Conservation (phyloP, 1,140 invertebrate genomes). For the Ceratina australensis region DNA sequence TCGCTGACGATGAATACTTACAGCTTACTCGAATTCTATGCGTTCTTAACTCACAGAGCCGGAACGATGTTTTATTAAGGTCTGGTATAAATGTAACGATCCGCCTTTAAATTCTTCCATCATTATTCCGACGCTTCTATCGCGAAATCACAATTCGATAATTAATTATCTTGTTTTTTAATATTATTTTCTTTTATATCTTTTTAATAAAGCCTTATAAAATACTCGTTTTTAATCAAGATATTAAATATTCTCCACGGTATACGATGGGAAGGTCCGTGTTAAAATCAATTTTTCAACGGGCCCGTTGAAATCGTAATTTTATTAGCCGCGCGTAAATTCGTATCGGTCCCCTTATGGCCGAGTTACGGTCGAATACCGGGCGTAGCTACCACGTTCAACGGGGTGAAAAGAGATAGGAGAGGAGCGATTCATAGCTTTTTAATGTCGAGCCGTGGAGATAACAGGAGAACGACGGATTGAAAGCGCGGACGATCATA, state of each 20-base stretch:
- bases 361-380: slow-evolving; percentile 43
- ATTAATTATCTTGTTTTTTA: too few relatives aligned
- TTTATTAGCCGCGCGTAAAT: slow-evolving; percentile 60
- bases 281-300: slow-evolving; percentile 56
- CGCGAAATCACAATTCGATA: slow-evolving; percentile 11
- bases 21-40: slow-evolving; percentile 29
- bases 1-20: slow-evolving; percentile 37
- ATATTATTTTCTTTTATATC: neutral
- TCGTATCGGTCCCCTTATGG: slow-evolving; percentile 28
- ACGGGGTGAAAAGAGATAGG: slow-evolving; percentile 37
- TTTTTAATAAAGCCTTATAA: too few relatives aligned
- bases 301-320: slow-evolving; percentile 56
- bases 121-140: neutral
- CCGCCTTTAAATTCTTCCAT: slow-evolving; percentile 40
- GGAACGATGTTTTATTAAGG: slow-evolving; percentile 56
- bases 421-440: slow-evolving; percentile 59
- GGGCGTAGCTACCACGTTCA: slow-evolving; percentile 15
- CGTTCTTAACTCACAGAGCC: slow-evolving; percentile 56
- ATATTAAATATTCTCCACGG: too few relatives aligned
- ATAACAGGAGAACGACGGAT: slow-evolving; percentile 36
- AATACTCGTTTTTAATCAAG: too few relatives aligned
- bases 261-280: neutral
- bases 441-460: slow-evolving; percentile 60
- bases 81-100: slow-evolving; percentile 46
- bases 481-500: slow-evolving; percentile 7